Base-by-base conservation (phyloP, 2,113 vertebrate species). In the Alouatta palliata region DNA sequence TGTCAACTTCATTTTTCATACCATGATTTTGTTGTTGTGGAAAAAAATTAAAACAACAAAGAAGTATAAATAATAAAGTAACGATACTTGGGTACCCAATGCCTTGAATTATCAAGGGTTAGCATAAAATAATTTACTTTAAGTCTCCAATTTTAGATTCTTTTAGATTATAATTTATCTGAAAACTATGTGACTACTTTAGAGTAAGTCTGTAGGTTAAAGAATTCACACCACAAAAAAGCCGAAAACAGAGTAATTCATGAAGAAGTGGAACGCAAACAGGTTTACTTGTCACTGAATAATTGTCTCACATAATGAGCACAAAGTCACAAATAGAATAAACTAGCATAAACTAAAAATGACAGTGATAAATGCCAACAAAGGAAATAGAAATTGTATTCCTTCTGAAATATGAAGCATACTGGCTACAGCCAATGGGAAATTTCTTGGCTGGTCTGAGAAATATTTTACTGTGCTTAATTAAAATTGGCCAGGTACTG, bases 311-410 rank as follows among this genome's bases (percentile, higher is more conserved):
- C 90, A 0, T 61, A 92, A 89, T 87, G 73, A 85, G 58, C 75
- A 70, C n/a, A 92, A 95, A 81, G 37, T 97, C 95, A 93, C 0
- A 0, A 95, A 86, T 87, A 70, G 30, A 66, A 56, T 61, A 85
- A 92, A 73, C 20, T 40, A 58, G 56, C 56, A 58, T 58, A 64
- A 64, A 35, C 17, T 68, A 32, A 95, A 98, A 97, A 96, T 97
- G 61, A 80, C 66, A 37, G 23, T 91, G 83, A 93, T 81, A 90
- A 94, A 83, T 94, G 79, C 84, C 82, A 87, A 70, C 30, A 84
- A 68, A 2, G n/a, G 95, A 61, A 97, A 90, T 83, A 92, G 61
- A 97, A 98, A 88, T 94, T 91, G 10, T 66, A 82, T 84, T 90
- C 40, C 61, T 90, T 84, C 61, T 88, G 64, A 2, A 61, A 54